Evolutionary conservation across 2,888 invertebrate genomes (phyloP), one percentile per base, ranked within the genome.

Genomic region (Tetheella fluctuosa): DNA sequence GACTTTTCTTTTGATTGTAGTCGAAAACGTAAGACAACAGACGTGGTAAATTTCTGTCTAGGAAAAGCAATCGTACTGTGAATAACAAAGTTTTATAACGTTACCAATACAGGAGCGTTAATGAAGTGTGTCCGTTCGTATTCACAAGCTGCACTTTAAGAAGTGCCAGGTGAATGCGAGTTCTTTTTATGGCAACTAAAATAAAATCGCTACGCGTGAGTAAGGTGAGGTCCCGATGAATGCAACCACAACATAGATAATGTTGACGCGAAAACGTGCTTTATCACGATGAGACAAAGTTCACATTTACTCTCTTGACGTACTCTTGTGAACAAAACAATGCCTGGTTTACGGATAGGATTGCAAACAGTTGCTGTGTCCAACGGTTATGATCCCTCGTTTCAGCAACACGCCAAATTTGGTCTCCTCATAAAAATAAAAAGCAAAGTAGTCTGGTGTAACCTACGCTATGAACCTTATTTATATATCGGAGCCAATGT

Each of bases 361-460:
- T 85, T 83, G 86, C 89, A 86, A 89, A 88, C 86, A 88, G 88
- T 91, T 85, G 85, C 83, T 87, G 84, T 85, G 86, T 86, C 89
- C 90, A 84, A 90, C 84, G 86, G 90, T 89, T 90, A 90, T 90
- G 89, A 88, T 88, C 85, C 80, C 83, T 83, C 85, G 85, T 91
- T 90, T 86, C 84, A 88, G 82, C 85, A 85, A 86, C 88, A 88
- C 86, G 84, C 89, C 83, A 88, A 90, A 90, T 90, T 90, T 89
- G 85, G 86, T 85, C 79, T 84, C 80, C 81, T 78, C 86, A 85
- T 90, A 91, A 91, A 90, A 90, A 86, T 89, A 90, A 89, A 87
- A 88, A 80, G 79, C 79, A 74, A 74, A 88, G 80, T 84, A 81
- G 81, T 82, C 82, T 81, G 77, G 76, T 76, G 82, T 84, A 84